These are phyloP conservation scores for Centrocercus urophasianus DNA, from an alignment of 2,113 vertebrate genomes.

Conservation along the genomic window DNA sequence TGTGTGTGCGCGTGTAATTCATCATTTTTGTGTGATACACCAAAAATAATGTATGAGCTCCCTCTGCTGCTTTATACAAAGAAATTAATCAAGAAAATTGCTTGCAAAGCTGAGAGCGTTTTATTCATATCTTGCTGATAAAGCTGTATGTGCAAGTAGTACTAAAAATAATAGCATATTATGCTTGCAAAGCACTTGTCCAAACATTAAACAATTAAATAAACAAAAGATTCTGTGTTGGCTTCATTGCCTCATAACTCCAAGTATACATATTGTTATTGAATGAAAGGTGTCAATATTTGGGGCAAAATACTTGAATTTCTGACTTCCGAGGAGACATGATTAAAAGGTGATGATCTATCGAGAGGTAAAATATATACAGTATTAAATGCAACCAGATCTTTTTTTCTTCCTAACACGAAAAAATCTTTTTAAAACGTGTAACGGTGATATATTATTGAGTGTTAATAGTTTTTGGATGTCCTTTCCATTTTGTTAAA, in stretches of 20 bases:
- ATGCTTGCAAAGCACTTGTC: conserved; percentile 16
- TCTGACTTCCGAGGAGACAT: conserved; percentile 53
- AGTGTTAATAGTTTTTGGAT: conserved; percentile 40
- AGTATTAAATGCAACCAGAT: not conserved
- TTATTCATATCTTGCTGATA: conserved; percentile 58
- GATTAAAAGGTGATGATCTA: conserved; percentile 46
- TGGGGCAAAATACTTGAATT: conserved; percentile 12
- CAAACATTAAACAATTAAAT: conserved; percentile 51
- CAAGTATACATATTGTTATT: conserved; percentile 48
- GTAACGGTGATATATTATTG: not conserved
- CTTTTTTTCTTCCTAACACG: not conserved
- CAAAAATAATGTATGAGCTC: conserved; percentile 79
- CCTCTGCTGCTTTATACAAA: conserved; percentile 74
- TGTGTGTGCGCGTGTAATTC: conserved; percentile 37
- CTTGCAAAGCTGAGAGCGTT: conserved; percentile 42
- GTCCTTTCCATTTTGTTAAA: conserved; percentile 57
- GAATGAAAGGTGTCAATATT: conserved; percentile 25
- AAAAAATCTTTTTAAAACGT: not conserved
- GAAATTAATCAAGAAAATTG: conserved; percentile 68
- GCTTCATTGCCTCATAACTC: conserved; percentile 51
- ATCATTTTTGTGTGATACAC: conserved; percentile 60
- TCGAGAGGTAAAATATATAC: not conserved
- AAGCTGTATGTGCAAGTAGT: not conserved
- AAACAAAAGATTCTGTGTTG: conserved; percentile 29
- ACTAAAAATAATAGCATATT: conserved; percentile 32